phyloP scores from a whole-genome alignment of 1,140 invertebrate species.

The Aphelenchoides fujianensis region DNA sequence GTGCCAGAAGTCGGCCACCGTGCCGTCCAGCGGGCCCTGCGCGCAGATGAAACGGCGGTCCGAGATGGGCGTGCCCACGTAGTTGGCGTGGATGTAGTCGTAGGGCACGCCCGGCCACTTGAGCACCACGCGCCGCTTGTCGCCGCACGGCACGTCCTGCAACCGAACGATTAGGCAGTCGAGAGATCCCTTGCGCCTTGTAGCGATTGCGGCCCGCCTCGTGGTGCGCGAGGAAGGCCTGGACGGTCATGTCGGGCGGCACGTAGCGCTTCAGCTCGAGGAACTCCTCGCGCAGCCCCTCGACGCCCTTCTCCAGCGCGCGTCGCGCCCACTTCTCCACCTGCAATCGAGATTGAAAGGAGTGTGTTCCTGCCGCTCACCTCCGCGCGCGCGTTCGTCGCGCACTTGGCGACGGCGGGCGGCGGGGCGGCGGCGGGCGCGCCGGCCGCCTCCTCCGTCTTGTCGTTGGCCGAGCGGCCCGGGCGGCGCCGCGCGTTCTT shows the following conservation, averaged over 20 bases:
- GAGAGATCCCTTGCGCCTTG: no score
- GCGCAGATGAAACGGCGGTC: slow-evolving; percentile 47
- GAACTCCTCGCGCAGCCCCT: slow-evolving; percentile 37
- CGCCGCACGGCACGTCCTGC: slow-evolving; percentile 37
- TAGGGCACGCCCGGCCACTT: not conserved
- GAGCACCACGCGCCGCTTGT: not conserved
- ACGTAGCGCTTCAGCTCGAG: slow-evolving; percentile 22
- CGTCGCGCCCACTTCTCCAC: slow-evolving; percentile 34
- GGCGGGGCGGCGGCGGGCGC: no score
- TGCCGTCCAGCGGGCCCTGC: slow-evolving; percentile 36
- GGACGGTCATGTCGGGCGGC: slow-evolving; percentile 28
- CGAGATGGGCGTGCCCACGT: slow-evolving; percentile 31
- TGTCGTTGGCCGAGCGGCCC: no score
- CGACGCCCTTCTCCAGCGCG: slow-evolving; percentile 40
- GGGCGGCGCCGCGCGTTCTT: no score
- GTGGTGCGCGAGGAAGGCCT: slow-evolving; percentile 13
- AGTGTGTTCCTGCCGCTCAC: no score
- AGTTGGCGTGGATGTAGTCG: slow-evolving; percentile 36
- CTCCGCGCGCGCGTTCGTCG: no score
- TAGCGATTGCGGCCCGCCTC: slow-evolving; percentile 41
- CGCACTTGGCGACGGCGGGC: no score
- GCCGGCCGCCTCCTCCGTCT: no score
- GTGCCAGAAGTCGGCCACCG: slow-evolving; percentile 44
- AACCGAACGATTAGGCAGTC: no score
- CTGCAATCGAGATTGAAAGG: no score